Percentiles rank a stretch among this genome's conserved stretches.
phyloP scores from a whole-genome alignment of 2,113 vertebrate species.

The Paracanthobrama guichenoti region DNA sequence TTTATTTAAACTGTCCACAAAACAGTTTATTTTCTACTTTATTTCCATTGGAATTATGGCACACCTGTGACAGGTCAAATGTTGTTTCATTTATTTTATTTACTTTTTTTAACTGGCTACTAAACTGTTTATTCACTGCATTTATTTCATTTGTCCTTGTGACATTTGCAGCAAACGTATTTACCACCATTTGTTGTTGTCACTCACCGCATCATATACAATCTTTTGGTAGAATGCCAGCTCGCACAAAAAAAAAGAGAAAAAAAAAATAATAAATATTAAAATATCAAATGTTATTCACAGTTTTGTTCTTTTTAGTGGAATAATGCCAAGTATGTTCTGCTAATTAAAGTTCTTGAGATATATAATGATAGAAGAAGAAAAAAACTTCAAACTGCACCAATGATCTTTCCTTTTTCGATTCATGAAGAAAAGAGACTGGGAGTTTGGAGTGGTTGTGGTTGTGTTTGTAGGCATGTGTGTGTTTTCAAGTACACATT shows the following conservation, averaged over 20 bases:
- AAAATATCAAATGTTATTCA: background rate
- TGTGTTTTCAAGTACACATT: constrained; percentile 16
- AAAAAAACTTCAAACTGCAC: background rate
- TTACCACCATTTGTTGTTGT: background rate
- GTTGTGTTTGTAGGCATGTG: constrained; percentile 23
- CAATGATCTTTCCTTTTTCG: background rate
- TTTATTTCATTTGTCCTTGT: too few relatives aligned
- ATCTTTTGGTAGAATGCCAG: background rate
- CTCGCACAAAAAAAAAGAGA: background rate
- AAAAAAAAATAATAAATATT: background rate
- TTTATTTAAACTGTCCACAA: background rate
- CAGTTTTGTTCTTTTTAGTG: background rate
- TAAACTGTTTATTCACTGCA: too few relatives aligned
- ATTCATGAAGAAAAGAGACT: constrained; percentile 59
- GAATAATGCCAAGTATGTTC: background rate
- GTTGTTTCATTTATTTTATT: too few relatives aligned
- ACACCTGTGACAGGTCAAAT: too few relatives aligned
- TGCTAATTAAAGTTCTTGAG: background rate
- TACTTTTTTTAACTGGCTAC: too few relatives aligned
- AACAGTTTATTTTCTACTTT: too few relatives aligned
- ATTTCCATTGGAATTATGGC: too few relatives aligned
- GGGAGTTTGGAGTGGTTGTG: constrained; percentile 25
- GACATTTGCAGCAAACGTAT: too few relatives aligned
- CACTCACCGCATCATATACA: background rate
- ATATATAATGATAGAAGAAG: background rate